Conservation (phyloP, 2,797 vertebrate species). For the Sebastes iracundus region DNA sequence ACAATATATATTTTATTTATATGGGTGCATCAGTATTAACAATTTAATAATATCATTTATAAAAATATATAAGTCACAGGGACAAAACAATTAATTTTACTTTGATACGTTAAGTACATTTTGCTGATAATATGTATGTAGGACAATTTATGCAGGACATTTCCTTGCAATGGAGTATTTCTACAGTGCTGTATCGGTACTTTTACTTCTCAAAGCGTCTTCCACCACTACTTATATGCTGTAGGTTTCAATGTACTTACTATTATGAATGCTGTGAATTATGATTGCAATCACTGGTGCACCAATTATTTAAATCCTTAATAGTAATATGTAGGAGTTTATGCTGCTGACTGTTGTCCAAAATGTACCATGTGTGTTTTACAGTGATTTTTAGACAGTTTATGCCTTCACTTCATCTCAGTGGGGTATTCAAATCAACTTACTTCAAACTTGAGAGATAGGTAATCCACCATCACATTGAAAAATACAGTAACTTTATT, state of each 20-base stretch:
- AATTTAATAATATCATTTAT: neutral
- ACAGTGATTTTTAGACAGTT: neutral
- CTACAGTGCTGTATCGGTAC: no score
- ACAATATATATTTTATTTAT: no score
- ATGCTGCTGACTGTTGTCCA: neutral
- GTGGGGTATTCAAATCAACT: neutral
- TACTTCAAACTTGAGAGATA: neutral
- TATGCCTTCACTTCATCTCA: neutral
- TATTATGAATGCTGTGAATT: neutral
- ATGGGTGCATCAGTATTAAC: neutral
- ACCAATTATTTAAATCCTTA: neutral
- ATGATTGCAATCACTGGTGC: neutral
- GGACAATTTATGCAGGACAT: neutral
- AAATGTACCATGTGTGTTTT: neutral
- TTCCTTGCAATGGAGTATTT: neutral
- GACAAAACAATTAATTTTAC: neutral
- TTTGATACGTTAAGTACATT: neutral
- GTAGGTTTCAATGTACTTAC: neutral
- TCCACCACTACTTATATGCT: neutral
- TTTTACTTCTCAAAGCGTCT: neutral
- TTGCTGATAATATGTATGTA: no score
- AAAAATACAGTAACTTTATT: neutral
- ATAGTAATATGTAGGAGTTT: neutral
- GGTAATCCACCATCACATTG: slow-evolving; percentile 9
- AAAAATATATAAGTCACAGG: neutral